These are phyloP conservation scores for Bathynomus jamesi DNA, from an alignment of 1,140 invertebrate species.

Conservation along the genomic window DNA sequence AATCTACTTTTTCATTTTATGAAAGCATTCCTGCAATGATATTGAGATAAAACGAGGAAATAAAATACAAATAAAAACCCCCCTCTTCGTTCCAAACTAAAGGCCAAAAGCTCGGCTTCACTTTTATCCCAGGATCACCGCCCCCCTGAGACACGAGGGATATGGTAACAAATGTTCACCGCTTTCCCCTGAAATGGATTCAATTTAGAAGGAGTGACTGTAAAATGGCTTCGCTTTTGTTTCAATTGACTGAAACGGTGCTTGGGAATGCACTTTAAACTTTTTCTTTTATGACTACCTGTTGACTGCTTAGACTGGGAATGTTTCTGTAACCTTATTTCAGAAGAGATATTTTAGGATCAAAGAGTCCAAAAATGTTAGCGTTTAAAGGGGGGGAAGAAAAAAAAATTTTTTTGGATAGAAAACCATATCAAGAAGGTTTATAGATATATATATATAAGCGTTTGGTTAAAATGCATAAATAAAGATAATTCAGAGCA, in stretches of 20 bases:
- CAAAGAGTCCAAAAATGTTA: neutral
- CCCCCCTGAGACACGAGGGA: neutral
- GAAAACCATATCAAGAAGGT: neutral
- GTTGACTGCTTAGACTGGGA: neutral
- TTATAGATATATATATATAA: neutral
- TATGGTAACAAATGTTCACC: neutral
- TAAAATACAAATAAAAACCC: too few species aligned
- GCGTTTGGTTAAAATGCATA: neutral
- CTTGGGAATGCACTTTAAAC: neutral
- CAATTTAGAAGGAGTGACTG: neutral
- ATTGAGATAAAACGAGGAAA: too few species aligned
- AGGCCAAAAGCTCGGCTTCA: neutral
- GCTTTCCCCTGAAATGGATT: neutral
- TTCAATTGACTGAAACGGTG: neutral
- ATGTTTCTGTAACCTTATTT: neutral
- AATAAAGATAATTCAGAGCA: neutral
- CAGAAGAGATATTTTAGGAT: neutral
- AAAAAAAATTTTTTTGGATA: neutral
- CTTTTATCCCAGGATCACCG: neutral
- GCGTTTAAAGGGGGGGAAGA: neutral
- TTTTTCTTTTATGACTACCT: too few species aligned
- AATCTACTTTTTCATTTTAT: too few species aligned
- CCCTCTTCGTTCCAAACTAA: too few species aligned
- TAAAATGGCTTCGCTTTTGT: neutral
- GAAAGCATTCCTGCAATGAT: too few species aligned